Base-by-base conservation (phyloP, 2,113 vertebrate genomes). In the Camarhynchus parvulus region DNA sequence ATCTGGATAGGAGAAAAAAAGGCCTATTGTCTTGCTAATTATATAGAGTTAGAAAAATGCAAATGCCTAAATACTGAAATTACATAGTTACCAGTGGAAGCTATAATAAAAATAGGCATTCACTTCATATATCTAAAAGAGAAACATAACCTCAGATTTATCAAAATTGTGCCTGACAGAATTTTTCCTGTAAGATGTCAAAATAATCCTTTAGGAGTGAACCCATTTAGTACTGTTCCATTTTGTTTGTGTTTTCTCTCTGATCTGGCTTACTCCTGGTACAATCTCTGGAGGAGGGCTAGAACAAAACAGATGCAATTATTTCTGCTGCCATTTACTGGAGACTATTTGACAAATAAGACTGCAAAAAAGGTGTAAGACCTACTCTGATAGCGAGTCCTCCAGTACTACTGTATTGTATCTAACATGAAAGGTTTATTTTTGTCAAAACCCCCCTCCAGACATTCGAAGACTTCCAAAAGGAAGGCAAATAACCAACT, bases 1-100 rank as follows among this genome's bases (percentile, higher is more conserved):
- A 95, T 58, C 83, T 87, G 81, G 28, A 83, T 82, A 72, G 67
- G 50, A 62, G 46, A 52, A 85, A 83, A 59, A 69, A 62, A 15
- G 6, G 3, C 37, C 67, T 91, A 93, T 92, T 87, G 73, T 95
- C 68, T 82, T 83, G 33, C 21, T 95, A 89, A 92, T 89, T 89
- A 89, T 24, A 87, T 52, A 68, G 74, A 73, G 37, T 56, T 82
- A 75, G 84, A 72, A 85, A 95, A 95, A 94, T 87, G 74, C 64
- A 89, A 87, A 87, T 94, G 73, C 64, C 69, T 95, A 92, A 94
- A 90, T 90, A 67, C 83, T 77, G 42, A 89, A 95, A 94, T 96
- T 62, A 42, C 89, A 74, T 68, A 59, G 76, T 70, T 93, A 92
- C 73, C 15, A 25, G 41, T 78, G 49, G 39, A 90, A 86, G 11